Evolutionary conservation across 2,888 invertebrate genomes (phyloP), one percentile per base, ranked within the genome.

Genomic region (Toxonevra muliebris): DNA sequence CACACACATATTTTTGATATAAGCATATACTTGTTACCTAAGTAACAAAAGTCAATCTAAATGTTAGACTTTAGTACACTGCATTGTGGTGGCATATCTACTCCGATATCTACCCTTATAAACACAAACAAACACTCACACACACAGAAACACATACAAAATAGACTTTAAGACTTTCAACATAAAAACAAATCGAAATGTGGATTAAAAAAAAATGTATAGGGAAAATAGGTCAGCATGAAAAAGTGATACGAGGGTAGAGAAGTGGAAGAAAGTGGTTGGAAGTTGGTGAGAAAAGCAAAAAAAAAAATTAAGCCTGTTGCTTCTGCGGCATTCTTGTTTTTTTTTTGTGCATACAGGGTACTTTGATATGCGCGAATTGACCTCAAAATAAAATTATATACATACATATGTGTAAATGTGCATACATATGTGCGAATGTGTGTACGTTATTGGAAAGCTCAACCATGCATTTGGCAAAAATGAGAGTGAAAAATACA

Each of bases 291-390:
- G 10, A 7, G 48, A 13, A 8, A n/a, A 48, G 11, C 8, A 15
- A 15, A 7, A n/a, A 7, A 48, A 13, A 15, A 15, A 13, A 48
- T 13, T 45, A 45, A 12, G 48, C 48, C 48, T 48, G 48, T 48
- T 48, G 48, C 48, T 48, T 48, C 48, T 13, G 15, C 48, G 15
- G 15, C 11, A 48, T n/a, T n/a, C 48, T n/a, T 15, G 48, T 48
- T 3, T 10, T 2, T n/a, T 3, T 19, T 5, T 7, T 11, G 19
- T 19, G 53, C 11, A 9, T n/a, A 12, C 53, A n/a, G 53, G 53
- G 7, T 53, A 11, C 17, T 53, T 53, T 53, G 15, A 53, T 53
- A 53, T 53, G 53, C 53, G 9, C 53, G 15, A 53, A 17, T 53
- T 53, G 53, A 53, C 53, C 53, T 19, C 15, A 53, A 53, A 53